phyloP scores from a whole-genome alignment of 1,140 invertebrate species.

The Muscidifurax raptorellus region DNA sequence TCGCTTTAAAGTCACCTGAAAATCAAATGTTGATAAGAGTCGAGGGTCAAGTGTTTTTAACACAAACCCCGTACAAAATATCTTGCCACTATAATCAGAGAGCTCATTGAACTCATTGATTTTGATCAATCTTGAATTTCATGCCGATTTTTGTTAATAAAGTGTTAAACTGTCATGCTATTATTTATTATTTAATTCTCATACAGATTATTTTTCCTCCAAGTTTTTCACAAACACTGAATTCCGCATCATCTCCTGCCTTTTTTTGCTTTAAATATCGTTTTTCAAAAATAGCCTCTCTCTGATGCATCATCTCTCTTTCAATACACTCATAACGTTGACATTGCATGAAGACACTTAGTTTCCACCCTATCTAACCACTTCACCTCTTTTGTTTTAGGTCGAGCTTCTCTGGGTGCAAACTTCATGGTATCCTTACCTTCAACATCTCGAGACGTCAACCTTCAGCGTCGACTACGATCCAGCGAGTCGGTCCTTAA shows the following conservation, averaged over 20 bases:
- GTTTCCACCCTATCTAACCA: neutral
- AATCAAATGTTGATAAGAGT: constrained; percentile 80
- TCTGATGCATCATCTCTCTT: neutral
- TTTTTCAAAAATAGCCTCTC: neutral
- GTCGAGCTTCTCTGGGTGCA: neutral
- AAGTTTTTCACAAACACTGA: neutral
- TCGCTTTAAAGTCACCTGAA: constrained; percentile 77
- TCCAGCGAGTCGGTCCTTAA: neutral
- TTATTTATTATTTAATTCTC: neutral
- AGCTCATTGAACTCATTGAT: too few species aligned
- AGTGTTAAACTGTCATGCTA: neutral
- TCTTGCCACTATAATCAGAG: too few species aligned
- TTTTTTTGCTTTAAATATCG: neutral
- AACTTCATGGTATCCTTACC: neutral
- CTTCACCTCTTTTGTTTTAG: neutral
- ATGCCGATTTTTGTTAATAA: constrained; percentile 63
- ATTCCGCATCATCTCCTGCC: neutral
- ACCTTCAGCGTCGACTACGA: constrained; percentile 12
- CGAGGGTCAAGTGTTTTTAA: constrained; percentile 75
- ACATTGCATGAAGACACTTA: neutral
- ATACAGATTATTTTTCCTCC: neutral
- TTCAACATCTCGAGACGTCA: neutral
- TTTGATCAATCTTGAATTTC: too few species aligned
- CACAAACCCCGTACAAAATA: too few species aligned
- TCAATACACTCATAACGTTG: neutral